phyloP scores from a whole-genome alignment of 2,113 vertebrate species.

The Siniperca chuatsi region DNA sequence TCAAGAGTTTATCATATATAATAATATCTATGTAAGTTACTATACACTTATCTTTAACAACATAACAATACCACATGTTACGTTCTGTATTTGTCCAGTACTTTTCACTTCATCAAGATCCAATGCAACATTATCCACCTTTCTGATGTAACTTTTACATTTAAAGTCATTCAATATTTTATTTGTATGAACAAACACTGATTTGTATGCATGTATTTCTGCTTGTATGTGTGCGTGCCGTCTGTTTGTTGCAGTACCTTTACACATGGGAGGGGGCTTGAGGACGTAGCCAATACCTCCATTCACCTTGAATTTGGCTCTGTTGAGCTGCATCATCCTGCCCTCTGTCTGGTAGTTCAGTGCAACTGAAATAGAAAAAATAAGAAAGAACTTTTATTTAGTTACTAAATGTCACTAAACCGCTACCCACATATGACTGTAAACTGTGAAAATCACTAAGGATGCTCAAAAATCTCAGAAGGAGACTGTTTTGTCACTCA shows the following conservation, averaged over 20 bases:
- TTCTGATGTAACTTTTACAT: background rate
- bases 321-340: conserved; percentile 97
- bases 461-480: background rate
- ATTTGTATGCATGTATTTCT: background rate
- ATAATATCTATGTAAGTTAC: background rate
- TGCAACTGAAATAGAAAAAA: conserved; percentile 86
- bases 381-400: background rate
- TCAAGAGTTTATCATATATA: background rate
- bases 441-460: background rate
- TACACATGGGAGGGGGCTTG: conserved; percentile 96
- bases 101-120: background rate
- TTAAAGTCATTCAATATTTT: background rate
- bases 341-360: conserved; percentile 98
- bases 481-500: background rate
- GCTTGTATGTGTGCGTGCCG: background rate
- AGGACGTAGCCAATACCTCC: conserved; percentile 95
- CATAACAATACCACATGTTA: background rate
- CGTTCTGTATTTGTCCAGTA: background rate
- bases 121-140: background rate
- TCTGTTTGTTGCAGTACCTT: conserved; percentile 85
- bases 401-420: background rate
- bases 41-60: background rate
- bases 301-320: conserved; percentile 96
- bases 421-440: background rate
- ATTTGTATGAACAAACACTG: background rate